phyloP scores from a whole-genome alignment of 1,140 invertebrate genomes.

The Ericerus pela region DNA sequence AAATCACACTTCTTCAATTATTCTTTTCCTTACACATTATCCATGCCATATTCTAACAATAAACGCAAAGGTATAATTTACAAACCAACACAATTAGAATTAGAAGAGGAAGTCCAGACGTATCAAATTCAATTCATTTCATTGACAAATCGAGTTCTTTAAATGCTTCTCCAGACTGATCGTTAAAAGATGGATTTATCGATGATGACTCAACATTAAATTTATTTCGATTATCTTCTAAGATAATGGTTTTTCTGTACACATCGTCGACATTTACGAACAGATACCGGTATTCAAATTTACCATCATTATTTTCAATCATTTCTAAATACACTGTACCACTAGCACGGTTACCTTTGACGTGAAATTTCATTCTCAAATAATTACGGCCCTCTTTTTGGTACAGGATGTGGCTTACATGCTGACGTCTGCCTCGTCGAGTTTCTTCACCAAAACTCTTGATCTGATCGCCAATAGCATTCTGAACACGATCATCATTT shows the following conservation, averaged over 20 bases:
- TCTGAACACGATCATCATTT: conserved; percentile 48
- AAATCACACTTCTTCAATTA: too few species aligned
- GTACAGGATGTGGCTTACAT: conserved; percentile 56
- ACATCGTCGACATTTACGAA: conserved; percentile 68
- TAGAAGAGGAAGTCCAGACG: too few species aligned
- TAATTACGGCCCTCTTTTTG: conserved; percentile 56
- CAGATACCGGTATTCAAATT: conserved; percentile 66
- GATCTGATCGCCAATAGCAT: conserved; percentile 68
- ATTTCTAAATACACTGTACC: conserved; percentile 75
- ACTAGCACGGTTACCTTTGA: conserved; percentile 61
- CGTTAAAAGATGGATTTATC: too few species aligned
- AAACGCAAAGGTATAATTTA: too few species aligned
- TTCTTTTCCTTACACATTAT: too few species aligned
- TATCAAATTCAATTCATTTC: too few species aligned
- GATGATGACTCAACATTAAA: not conserved
- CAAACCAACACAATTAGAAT: too few species aligned
- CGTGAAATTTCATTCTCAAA: conserved; percentile 77
- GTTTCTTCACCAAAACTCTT: conserved; percentile 76
- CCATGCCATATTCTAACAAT: too few species aligned
- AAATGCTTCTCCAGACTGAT: too few species aligned
- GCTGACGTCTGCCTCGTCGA: conserved; percentile 49
- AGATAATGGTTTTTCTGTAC: conserved; percentile 48
- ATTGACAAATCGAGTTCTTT: too few species aligned
- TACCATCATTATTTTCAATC: conserved; percentile 55
- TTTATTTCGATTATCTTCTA: conserved; percentile 50